These are phyloP conservation scores for Nesospiza acunhae DNA, from an alignment of 2,113 vertebrate species.

Conservation along the genomic window DNA sequence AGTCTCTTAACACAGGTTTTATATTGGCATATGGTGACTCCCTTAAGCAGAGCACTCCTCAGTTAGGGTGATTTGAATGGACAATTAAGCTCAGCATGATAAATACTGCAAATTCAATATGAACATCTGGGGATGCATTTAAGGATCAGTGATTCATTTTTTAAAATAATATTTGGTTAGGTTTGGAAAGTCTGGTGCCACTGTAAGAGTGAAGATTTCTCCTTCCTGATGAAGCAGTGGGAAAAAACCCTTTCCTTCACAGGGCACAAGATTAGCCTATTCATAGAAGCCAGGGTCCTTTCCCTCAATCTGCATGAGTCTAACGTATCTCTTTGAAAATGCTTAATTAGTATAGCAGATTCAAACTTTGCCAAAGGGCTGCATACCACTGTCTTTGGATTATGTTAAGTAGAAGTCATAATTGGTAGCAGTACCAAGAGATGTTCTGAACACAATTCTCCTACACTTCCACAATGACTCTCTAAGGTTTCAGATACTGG, in stretches of 20 bases:
- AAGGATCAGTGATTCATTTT: slow-evolving; percentile 24
- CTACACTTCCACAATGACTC: background rate
- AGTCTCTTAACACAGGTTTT: slow-evolving; percentile 41
- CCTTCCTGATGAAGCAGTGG: background rate
- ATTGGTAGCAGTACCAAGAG: background rate
- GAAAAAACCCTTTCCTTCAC: background rate
- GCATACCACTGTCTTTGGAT: background rate
- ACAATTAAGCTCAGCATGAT: slow-evolving; percentile 43
- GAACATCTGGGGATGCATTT: slow-evolving; percentile 43
- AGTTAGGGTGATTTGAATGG: slow-evolving; percentile 7
- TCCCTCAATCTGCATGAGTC: background rate
- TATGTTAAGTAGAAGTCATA: background rate
- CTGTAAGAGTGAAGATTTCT: background rate
- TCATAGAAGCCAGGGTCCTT: background rate
- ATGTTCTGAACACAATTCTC: background rate
- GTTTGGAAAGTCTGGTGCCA: background rate
- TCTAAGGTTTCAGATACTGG: background rate
- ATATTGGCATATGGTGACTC: slow-evolving; percentile 46
- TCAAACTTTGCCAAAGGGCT: background rate
- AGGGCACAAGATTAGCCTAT: background rate
- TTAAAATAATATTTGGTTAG: slow-evolving; percentile 4
- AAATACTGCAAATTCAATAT: slow-evolving; percentile 22
- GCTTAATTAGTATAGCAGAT: background rate
- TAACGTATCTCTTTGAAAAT: background rate
- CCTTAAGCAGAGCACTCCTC: slow-evolving; percentile 27